Evolutionary conservation across 2,888 invertebrate genomes (phyloP), one percentile per base, ranked within the genome.

Genomic region (Caenorhabditis becei): DNA sequence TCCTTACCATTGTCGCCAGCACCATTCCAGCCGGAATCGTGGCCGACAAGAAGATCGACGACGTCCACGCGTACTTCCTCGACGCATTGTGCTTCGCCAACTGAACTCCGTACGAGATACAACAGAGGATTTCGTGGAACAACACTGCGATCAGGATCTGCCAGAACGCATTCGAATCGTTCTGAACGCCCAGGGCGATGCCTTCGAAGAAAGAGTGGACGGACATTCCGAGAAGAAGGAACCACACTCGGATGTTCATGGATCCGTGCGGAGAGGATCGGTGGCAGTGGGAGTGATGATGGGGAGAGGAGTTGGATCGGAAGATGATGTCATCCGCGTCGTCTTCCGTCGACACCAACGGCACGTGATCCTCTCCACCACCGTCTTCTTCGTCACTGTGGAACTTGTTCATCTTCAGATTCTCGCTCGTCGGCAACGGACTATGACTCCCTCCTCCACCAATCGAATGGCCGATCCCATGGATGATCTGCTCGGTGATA

Each of bases 131-230:
- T 70, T 86, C 89, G 58, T 89, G 89, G 23, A 89, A 83, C 82
- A 89, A 83, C 3, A 89, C 84, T 20, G 89, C 87, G n/a, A 89
- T 67, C 26, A 89, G 70, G n/a, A 89, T 82, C 56, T 87, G 86
- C 62, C 85, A 69, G 65, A 89, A 89, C 20, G 84, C 85, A n/a
- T 66, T 62, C 14, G 54, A 53, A 23, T 86, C 85, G 16, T 77
- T 81, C 71, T 88, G 93, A 1, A 93, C 91, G 1, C 93, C 93
- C 62, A 94, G 92, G 2, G 93, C 93, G 18, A 94, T 88, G 7
- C 94, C 94, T 89, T 94, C 94, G 89, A 94, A 93, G 3, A 93
- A 85, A 0, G 93, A 93, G 88, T 94, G 94, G 1, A 93, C 84
- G 1, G 93, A 93, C 5, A 94, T 89, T 16, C 93, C 93, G n/a